A percentile compares a stretch with the other conserved stretches of the same genome.
Conservation (phyloP, 2,888 invertebrate species). For the Xanthia icteritia region DNA sequence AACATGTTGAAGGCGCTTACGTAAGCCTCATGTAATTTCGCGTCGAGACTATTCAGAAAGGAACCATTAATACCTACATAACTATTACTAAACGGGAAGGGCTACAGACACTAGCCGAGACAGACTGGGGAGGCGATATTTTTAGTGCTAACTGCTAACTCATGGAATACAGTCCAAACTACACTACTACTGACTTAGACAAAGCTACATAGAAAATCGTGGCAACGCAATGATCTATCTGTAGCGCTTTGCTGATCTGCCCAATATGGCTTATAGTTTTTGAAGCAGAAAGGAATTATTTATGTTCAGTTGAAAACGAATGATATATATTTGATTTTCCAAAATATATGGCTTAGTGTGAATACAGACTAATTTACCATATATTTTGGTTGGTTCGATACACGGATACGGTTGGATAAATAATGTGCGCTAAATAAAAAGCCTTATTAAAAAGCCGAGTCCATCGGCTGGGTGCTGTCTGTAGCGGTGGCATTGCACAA, state of each 20-base stretch:
- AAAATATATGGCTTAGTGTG: not conserved
- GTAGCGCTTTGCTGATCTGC: conserved; percentile 5
- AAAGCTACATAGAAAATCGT: conserved; percentile 4
- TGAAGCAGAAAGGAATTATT: not conserved
- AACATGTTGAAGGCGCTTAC: conserved; percentile 68
- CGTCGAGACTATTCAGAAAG: conserved; percentile 67
- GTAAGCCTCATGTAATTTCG: conserved; percentile 75
- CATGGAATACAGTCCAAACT: not conserved
- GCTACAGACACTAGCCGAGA: not conserved
- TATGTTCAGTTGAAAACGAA: not conserved
- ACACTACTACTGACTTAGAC: not conserved
- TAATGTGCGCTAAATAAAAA: conserved; percentile 31
- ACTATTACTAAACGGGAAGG: conserved; percentile 26
- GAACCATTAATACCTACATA: conserved; percentile 56
- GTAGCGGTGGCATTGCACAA: conserved; percentile 86
- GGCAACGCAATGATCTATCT: not conserved
- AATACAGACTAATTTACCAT: too few relatives aligned
- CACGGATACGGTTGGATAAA: too few relatives aligned
- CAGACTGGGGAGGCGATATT: conserved; percentile 1
- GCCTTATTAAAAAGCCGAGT: conserved; percentile 52
- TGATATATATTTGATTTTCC: not conserved
- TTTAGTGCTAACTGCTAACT: not conserved
- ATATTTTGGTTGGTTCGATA: too few relatives aligned
- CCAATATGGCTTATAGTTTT: not conserved
- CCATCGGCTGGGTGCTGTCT: conserved; percentile 66